phyloP scores from a whole-genome alignment of 2,113 vertebrate species.

The Melospiza georgiana region DNA sequence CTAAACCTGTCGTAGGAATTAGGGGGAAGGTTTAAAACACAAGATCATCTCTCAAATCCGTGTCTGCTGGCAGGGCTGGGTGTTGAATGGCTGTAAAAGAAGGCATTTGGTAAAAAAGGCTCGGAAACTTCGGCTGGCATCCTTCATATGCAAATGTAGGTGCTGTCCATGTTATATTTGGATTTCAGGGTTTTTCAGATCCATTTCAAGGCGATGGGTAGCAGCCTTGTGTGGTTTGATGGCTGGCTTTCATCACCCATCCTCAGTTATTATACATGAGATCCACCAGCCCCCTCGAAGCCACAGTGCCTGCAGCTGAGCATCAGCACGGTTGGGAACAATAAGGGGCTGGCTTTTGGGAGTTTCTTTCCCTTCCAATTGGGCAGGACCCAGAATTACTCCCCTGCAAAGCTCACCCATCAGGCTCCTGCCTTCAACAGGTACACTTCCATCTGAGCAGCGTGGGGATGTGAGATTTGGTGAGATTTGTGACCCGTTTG shows the following conservation, averaged over 20 bases:
- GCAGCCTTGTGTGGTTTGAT: neutral
- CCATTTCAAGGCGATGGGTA: neutral
- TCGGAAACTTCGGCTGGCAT: neutral
- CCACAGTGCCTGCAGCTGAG: slow-evolving; percentile 18
- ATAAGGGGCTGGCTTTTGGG: neutral
- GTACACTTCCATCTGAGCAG: neutral
- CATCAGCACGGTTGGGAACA: neutral
- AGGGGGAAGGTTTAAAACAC: neutral
- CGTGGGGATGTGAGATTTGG: neutral
- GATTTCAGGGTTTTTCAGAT: slow-evolving; percentile 22
- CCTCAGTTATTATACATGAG: neutral
- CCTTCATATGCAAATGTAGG: slow-evolving; percentile 1
- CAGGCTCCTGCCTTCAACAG: neutral
- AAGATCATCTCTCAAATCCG: neutral
- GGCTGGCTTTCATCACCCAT: neutral
- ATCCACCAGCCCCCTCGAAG: neutral
- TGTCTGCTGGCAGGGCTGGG: neutral
- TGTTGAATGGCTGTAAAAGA: neutral
- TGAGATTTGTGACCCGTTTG: neutral
- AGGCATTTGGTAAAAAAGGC: slow-evolving; percentile 7
- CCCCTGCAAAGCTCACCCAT: neutral
- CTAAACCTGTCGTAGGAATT: neutral
- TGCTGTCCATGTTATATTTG: slow-evolving; percentile 1
- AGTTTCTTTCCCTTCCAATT: neutral
- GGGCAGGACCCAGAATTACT: neutral